Evolutionary conservation across 2,888 invertebrate species (phyloP).

Genomic region (Augiades crinisus): DNA sequence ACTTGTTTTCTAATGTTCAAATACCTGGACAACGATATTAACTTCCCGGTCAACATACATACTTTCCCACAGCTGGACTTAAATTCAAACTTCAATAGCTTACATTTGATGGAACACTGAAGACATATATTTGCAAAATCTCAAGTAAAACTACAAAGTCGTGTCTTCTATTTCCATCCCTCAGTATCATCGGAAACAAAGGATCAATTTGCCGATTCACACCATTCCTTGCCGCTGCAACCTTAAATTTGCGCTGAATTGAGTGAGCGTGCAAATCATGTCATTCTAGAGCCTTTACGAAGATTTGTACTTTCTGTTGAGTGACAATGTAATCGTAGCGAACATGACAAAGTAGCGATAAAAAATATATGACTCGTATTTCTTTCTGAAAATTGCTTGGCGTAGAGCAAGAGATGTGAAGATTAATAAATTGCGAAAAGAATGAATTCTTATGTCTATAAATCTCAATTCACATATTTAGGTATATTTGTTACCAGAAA

Average conservation of each 20-base stretch:
- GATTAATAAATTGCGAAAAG: too few species aligned
- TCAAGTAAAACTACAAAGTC: not conserved
- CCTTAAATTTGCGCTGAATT: not conserved
- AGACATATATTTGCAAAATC: not conserved
- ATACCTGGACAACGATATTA: too few species aligned
- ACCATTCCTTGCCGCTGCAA: not conserved
- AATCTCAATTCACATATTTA: too few species aligned
- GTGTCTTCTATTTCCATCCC: not conserved
- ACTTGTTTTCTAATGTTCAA: too few species aligned
- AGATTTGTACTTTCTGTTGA: not conserved
- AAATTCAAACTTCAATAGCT: not conserved
- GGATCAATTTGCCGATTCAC: slow-evolving; percentile 3
- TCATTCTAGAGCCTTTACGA: not conserved
- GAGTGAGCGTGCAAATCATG: not conserved
- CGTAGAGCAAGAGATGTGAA: too few species aligned
- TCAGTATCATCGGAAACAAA: not conserved
- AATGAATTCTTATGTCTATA: too few species aligned
- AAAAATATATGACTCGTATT: too few species aligned
- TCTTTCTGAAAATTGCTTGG: too few species aligned
- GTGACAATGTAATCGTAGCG: too few species aligned
- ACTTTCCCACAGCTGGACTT: not conserved
- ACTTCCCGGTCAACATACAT: too few species aligned
- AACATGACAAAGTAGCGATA: not conserved
- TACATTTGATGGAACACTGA: not conserved
- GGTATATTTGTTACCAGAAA: too few species aligned